Evolutionary conservation across 2,888 invertebrate species (phyloP), one percentile per base, ranked within the genome.

Genomic region (Microctonus hyperodae): DNA sequence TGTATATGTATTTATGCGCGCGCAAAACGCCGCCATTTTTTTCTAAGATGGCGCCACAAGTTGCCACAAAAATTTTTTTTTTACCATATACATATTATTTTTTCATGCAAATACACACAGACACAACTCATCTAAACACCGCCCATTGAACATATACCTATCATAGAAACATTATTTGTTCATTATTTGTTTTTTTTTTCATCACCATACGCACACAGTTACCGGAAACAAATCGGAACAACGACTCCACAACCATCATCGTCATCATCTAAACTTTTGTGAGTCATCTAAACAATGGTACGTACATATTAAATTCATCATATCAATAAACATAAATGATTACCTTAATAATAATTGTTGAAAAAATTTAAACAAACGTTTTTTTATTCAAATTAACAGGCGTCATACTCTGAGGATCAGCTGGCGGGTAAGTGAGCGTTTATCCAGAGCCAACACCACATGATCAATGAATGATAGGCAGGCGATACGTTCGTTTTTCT

Each of bases 351-450:
- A 11, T 57, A 22, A n/a, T 33, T 37, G 3, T 60, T 55, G 31
- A 61, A 25, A 33, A 51, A 50, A 13, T 11, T 58, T 28, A 53
- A 67, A 59, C 31, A 59, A 40, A 16, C 72, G 66, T 74, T 31
- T 37, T 40, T 48, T 56, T n/a, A n/a, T 25, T 44, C 44, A n/a
- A 23, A 16, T n/a, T 81, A 88, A 69, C 88, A 94, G 95, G 93
- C 92, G 79, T 92, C 92, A 82, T 95, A 94, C 86, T 90, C 92
- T 53, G 95, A 95, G 87, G 95, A 95, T 87, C 95, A 95, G 88
- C 89, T 95, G 87, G 93, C 94, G 85, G 95, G 95, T 95, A 87
- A 93, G 92, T 91, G 79, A 78, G 75, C 73, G 73, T 70, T 79
- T 78, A 74, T 75, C 73, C 73, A 75, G 78, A 84, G 75, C 73